Base-by-base conservation (phyloP, 2,797 vertebrate genomes). In the Muraenolepis orangiensis region DNA sequence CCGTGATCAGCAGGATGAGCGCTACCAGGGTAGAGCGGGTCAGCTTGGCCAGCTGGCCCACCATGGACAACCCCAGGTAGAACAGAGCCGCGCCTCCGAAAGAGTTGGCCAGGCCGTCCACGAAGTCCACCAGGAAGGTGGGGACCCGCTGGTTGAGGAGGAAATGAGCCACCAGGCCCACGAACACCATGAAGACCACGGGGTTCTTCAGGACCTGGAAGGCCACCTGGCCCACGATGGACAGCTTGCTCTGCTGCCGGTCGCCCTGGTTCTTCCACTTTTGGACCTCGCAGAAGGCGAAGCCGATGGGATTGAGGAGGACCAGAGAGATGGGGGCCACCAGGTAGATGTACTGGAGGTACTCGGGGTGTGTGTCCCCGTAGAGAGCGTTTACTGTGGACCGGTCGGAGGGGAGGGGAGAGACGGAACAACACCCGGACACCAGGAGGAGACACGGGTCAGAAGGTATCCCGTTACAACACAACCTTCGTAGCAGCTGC, bases 301-400 rank as follows among this genome's bases (percentile, higher is more conserved):
- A 99, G 66, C 98, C 98, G 30, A 99, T 89, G 4, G 98, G 98
- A 84, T 99, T 99, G 75, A 99, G 89, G 85, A 99, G 92, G 92
- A 99, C 96, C 77, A 99, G 94, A 80, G 98, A 99, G 82, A 99
- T 95, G 6, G 98, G 97, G 34, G 97, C 98, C 81, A 98, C 97
- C 91, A 99, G 90, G 89, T 99, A 99, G 90, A 99, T 97, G 84
- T 98, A 99, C 92, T 99, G 96, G 51, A 96, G 93, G 90, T 99
- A 99, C 77, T 98, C 95, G 57, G 98, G 97, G 73, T 97, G 91
- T 29, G 96, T 96, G 76, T 89, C 87, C 68, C 84, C 72, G 82
- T 93, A 94, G 3, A 94, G 81, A 23, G 93, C 91, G 73, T 91
- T 88, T 72, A 93, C 92, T 94, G 86, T 14, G 71, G 72, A 82